Evolutionary conservation across 2,888 invertebrate species (phyloP), one percentile per base, ranked within the genome.

Genomic region (Electrophaes corylata): DNA sequence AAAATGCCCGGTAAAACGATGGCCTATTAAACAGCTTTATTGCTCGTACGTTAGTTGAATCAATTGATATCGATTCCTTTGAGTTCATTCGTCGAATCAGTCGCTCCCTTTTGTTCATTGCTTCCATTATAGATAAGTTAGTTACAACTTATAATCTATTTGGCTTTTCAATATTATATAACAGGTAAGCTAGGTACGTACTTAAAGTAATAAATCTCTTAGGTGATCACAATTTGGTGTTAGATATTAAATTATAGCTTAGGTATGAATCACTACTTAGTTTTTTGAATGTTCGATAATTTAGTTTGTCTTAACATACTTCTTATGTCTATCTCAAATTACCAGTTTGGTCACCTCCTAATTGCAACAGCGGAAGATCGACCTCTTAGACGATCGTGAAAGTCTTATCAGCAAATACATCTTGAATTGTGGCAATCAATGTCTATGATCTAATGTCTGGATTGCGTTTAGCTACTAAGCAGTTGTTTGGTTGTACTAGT

Each of bases 381-480:
- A 53, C 60, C 65, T 66, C 62, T 60, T 57, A 71, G 72, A 67
- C 70, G 60, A 47, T 69, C 68, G 73, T 75, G 81, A 81, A 80
- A 82, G 80, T 65, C 64, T 72, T 74, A 76, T 73, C 76, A 71
- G 60, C 51, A 54, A 58, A 62, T 62, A 48, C 68, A 75, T 76
- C 75, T 76, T 64, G 63, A 73, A 72, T 74, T 75, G 75, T 76
- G 64, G 70, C 72, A 76, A 79, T 81, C 80, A 74, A 65, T 65
- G 77, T 78, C 77, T 77, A 56, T 61, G 71, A 78, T 79, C 77
- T 78, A 67, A 74, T 55, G 63, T 70, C 72, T 67, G 70, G 67
- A 65, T 72, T 66, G 70, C 73, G 73, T 75, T 74, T 70, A 73
- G 66, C 67, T 74, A 73, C 70, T 75, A 69, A 74, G 67, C 67